phyloP scores from a whole-genome alignment of 2,888 invertebrate genomes.

The Balanococcus diminutus region DNA sequence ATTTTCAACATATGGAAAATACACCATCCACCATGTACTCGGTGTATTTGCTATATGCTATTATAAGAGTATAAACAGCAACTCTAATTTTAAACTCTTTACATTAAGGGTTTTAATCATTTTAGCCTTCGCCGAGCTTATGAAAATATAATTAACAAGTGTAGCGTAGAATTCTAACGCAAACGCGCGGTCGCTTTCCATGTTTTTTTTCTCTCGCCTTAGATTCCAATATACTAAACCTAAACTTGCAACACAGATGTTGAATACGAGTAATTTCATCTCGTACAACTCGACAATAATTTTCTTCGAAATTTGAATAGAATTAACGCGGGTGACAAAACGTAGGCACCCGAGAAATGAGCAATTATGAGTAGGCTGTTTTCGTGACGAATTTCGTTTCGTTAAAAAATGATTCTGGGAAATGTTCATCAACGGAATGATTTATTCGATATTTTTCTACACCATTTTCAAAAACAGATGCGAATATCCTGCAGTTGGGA shows the following conservation, averaged over 20 bases:
- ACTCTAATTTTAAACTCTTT: slow-evolving; percentile 24
- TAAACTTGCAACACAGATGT: slow-evolving; percentile 12
- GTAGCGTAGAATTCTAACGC: background rate
- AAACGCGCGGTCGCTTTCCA: background rate
- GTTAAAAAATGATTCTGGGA: no score
- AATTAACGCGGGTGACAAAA: background rate
- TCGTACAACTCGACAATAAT: background rate
- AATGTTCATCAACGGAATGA: no score
- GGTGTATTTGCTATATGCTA: background rate
- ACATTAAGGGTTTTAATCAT: slow-evolving; percentile 30
- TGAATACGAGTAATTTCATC: slow-evolving; percentile 1
- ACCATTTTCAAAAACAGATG: no score
- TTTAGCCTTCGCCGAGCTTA: slow-evolving; percentile 8
- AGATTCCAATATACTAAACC: background rate
- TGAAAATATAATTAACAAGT: slow-evolving; percentile 35
- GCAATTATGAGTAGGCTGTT: background rate
- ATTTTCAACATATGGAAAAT: background rate
- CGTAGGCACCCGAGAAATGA: background rate
- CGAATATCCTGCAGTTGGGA: no score
- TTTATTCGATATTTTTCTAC: no score
- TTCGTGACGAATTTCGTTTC: no score
- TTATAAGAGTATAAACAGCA: no score
- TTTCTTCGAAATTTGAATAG: background rate
- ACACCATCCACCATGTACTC: background rate
- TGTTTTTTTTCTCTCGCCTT: background rate